phyloP scores from a whole-genome alignment of 2,888 invertebrate genomes.

The Anaspis maculata region DNA sequence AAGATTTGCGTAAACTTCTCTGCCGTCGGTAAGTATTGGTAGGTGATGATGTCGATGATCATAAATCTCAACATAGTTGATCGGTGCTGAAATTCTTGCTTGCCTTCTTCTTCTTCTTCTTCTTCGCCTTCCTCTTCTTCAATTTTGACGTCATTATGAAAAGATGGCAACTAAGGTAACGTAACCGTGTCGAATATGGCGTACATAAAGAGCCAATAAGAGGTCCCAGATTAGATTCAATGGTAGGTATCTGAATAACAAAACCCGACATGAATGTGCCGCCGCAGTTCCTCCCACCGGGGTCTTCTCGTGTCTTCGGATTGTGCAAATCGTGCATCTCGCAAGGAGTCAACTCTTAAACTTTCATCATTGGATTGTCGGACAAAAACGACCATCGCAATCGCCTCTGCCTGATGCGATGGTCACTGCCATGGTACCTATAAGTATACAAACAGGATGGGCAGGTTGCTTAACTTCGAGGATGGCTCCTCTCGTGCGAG shows the following conservation, averaged over 20 bases:
- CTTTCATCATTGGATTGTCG: slow-evolving; percentile 18
- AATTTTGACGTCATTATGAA: slow-evolving; percentile 11
- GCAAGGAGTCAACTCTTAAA: slow-evolving; percentile 15
- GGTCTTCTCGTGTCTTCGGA: slow-evolving; percentile 15
- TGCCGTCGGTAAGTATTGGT: too few species aligned
- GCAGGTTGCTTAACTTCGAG: slow-evolving; percentile 15
- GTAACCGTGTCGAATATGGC: slow-evolving; percentile 20
- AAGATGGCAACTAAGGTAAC: slow-evolving; percentile 15
- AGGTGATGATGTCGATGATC: too few species aligned
- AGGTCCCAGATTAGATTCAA: slow-evolving; percentile 23
- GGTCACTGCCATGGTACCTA: slow-evolving; percentile 6
- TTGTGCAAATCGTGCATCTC: slow-evolving; percentile 19
- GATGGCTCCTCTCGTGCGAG: too few species aligned
- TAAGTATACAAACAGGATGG: slow-evolving; percentile 18
- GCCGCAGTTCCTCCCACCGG: slow-evolving; percentile 21
- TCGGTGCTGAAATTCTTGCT: too few species aligned
- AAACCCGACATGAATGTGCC: slow-evolving; percentile 21
- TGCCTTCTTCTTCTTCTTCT: too few species aligned
- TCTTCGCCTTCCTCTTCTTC: slow-evolving; percentile 7
- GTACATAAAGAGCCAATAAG: slow-evolving; percentile 23
- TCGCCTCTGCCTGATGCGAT: too few species aligned
- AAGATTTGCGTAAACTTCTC: too few species aligned
- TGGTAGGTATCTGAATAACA: slow-evolving; percentile 21
- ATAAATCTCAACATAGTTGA: too few species aligned
- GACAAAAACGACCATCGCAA: slow-evolving; percentile 18